Base-by-base conservation (phyloP, 2,888 invertebrate species). In the Pherbina coryleti region DNA sequence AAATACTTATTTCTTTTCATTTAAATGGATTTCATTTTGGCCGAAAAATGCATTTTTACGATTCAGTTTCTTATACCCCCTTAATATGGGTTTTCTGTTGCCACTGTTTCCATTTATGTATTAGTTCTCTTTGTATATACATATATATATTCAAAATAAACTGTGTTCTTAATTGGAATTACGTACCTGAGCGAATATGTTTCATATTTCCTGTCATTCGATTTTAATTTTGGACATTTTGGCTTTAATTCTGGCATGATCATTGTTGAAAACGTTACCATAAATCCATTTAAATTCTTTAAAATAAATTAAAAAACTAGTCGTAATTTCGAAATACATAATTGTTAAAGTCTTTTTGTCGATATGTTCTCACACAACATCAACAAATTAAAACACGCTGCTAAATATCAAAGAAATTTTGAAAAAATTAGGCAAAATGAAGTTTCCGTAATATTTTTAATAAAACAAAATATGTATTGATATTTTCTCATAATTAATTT, bases 211-310 rank as follows among this genome's bases (percentile, higher is more conserved):
- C 69, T 51, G 51, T 51, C 19, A 69, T 69, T 69, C 51, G 69
- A 69, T 69, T 69, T 69, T 69, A 22, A 69, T 75, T 81, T 82
- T 80, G 3, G 19, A 77, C 67, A 74, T 79, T 82, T 81, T 82
- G 79, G 81, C 80, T 82, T 82, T 78, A 82, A 82, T 81, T 82
- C 79, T 81, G 77, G 83, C 83, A 83, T 83, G 83, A 80, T 83
- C 80, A 82, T 82, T 82, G 82, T 83, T 82, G 37, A 79, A 80
- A 81, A 70, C 71, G 69, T 74, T 31, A 64, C 25, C 31, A 28
- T 69, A 69, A 69, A 51, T 69, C 51, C 69, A 51, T 69, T 69
- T 49, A 28, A 69, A 69, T 28, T 28, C 53, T 64, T 22, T 74
- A 66, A 74, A 57, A 72, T 70, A 74, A 57, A 72, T 57, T n/a